These are phyloP conservation scores for Carcharodon carcharias DNA, from an alignment of 2,797 vertebrate genomes.

Conservation along the genomic window DNA sequence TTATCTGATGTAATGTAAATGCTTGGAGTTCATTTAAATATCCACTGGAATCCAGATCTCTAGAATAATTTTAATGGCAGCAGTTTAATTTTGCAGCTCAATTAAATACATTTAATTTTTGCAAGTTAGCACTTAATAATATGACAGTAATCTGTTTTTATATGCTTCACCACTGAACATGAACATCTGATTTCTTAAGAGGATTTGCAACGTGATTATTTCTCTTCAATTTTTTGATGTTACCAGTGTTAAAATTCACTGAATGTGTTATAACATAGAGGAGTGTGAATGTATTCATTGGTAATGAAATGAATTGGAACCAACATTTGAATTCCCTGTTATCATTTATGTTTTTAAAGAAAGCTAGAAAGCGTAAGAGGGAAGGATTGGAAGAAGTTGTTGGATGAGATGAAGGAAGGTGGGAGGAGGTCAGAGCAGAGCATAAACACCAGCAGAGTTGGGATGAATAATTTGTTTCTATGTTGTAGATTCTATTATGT, in stretches of 20 bases:
- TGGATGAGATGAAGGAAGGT: not conserved
- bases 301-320: not conserved
- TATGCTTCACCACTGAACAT: not conserved
- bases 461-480: not conserved
- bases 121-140: not conserved
- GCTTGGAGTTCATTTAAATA: not conserved
- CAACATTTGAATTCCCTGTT: not conserved
- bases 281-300: not conserved
- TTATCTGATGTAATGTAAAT: not conserved
- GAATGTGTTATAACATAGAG: not conserved
- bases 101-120: not conserved
- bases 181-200: not conserved
- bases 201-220: not conserved
- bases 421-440: not conserved
- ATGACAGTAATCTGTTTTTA: not conserved
- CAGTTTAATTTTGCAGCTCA: not conserved
- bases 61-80: not conserved
- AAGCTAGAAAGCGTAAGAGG: not conserved
- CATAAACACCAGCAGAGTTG: not conserved
- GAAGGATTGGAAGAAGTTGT: not conserved
- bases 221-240: too few species aligned
- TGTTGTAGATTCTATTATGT: not conserved
- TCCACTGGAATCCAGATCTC: not conserved
- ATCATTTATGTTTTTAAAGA: not conserved
- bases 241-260: not conserved